Evolutionary conservation across 2,888 invertebrate genomes (phyloP), one percentile per base, ranked within the genome.

Genomic region (Tetragonula carbonaria): DNA sequence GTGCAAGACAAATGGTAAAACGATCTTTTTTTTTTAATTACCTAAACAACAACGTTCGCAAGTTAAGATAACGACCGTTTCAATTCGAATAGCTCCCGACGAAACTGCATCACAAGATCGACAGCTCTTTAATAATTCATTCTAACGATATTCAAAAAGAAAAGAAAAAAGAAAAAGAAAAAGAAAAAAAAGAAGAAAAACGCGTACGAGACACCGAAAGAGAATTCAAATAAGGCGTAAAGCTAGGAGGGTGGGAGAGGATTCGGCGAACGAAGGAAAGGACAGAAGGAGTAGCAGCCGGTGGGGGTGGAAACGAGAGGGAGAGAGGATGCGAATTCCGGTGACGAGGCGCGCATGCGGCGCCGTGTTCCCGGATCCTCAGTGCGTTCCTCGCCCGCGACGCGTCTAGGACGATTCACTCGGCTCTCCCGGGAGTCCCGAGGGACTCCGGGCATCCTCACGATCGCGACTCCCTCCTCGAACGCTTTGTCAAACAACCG

Each of bases 301-400:
- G 2, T n/a, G 53, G 45, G 38, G 70, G 51, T 53, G n/a, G 50
- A 21, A 63, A 71, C 50, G 50, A 4, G 66, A 16, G 45, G 8
- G 71, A 55, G 74, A 45, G 78, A 38, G 62, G 65, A 50, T 23
- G 68, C n/a, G 83, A 85, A 62, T 76, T 76, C 83, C 83, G 76
- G 18, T 45, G 23, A 53, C 79, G 78, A 67, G 82, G 51, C 86
- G 92, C 92, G 92, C 92, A 92, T 92, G 92, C 92, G 92, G 87
- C 87, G 87, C 91, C 83, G 86, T 90, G 90, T 90, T 88, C 93
- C 93, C 92, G 93, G 93, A 93, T 92, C 90, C 84, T 93, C 93
- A 93, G 93, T 93, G 92, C 92, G 93, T 91, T 92, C 92, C 89
- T 92, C 87, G 90, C 91, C 90, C 92, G 91, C 91, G 88, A 86